These are phyloP conservation scores for Tuta absoluta DNA, from an alignment of 2,888 invertebrate species.

Conservation along the genomic window DNA sequence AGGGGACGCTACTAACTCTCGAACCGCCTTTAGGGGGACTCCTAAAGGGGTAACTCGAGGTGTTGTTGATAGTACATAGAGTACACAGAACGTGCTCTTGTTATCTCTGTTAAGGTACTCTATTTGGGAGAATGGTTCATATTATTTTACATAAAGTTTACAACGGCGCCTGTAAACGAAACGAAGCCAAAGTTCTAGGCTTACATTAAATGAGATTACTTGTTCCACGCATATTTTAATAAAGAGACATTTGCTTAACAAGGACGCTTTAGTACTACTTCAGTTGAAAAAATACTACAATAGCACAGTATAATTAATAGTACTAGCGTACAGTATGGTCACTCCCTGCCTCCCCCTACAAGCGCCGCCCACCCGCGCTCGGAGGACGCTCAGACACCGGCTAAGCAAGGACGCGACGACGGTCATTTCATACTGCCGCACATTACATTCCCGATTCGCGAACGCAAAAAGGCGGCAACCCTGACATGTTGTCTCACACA, in stretches of 20 bases:
- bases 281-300: neutral
- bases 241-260: constrained; percentile 31
- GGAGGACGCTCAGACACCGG: too few relatives aligned
- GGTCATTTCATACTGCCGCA: too few relatives aligned
- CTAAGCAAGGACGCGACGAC: too few relatives aligned
- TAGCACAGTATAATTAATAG: too few relatives aligned
- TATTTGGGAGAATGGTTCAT: constrained; percentile 3
- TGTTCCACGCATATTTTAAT: constrained; percentile 35
- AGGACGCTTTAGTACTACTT: neutral
- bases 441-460: too few relatives aligned
- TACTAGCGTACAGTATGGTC: too few relatives aligned
- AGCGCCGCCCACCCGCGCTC: too few relatives aligned
- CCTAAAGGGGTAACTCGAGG: too few relatives aligned
- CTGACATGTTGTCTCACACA: too few relatives aligned
- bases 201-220: neutral
- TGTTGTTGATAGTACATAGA: neutral
- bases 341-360: too few relatives aligned
- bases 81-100: constrained; percentile 17
- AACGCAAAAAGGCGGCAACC: too few relatives aligned
- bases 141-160: neutral
- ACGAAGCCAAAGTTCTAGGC: neutral
- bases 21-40: neutral
- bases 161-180: neutral
- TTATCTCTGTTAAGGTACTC: constrained; percentile 22
- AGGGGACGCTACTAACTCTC: too few relatives aligned